Evolutionary conservation across 2,797 vertebrate species (phyloP), one percentile per base, ranked within the genome.

Genomic region (Harpagifer antarcticus): DNA sequence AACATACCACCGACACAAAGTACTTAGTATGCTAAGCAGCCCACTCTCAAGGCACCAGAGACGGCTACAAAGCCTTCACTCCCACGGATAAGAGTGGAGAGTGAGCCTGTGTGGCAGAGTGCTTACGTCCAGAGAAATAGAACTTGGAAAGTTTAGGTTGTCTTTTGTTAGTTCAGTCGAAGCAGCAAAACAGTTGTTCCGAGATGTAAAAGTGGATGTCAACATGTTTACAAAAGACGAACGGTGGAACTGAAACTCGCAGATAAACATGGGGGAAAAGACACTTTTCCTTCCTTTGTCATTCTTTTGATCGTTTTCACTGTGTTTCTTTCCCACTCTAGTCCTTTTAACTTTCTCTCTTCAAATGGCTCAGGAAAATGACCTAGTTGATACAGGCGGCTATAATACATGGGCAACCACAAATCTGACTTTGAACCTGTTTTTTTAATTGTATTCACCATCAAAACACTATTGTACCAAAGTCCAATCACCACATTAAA

Each of bases 1-100:
- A 89, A 92, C 81, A 76, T 45, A 62, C 81, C 86, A 85, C 90
- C 78, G 15, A 89, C 86, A 86, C 85, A 83, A 60, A 84, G 84
- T 76, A 77, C 80, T 89, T 78, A 74, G 81, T 68, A 83, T 84
- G 76, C 85, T 55, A 9, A 43, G 67, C 88, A 78, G 7, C 88
- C 82, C 86, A 87, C 88, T 81, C 69, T n/a, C 6, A 70, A 82
- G 79, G 73, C 79, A 84, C 74, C 75, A 74, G 81, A 89, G 84
- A 89, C 27, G 7, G 79, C 74, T 80, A n/a, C 81, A 83, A 66
- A 81, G 74, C 66, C 59, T 66, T n/a, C 67, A 78, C 89, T 86
- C 86, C 86, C 81, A 90, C 89, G 47, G 67, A 86, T 17, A 14
- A 50, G 20, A 66, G 78, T 3, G 57, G 58, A 64, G 74, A 72